These are phyloP conservation scores for Opisthocomus hoazin DNA, from an alignment of 2,113 vertebrate genomes.

Conservation along the genomic window DNA sequence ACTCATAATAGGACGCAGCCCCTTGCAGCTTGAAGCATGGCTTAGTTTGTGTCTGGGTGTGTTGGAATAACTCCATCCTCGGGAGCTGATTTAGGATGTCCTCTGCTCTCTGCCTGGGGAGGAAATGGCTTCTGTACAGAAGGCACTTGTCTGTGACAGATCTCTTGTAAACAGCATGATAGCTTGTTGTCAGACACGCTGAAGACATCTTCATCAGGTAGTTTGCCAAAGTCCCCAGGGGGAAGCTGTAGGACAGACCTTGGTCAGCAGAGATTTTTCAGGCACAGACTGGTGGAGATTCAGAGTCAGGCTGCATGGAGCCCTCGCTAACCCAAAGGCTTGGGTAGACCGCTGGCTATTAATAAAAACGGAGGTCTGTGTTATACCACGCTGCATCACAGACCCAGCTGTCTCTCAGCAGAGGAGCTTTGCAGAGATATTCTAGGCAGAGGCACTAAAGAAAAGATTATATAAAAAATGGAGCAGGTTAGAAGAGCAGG, in stretches of 20 bases:
- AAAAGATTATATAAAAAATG: not conserved
- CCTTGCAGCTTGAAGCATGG: not conserved
- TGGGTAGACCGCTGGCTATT: not conserved
- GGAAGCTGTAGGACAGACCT: not conserved
- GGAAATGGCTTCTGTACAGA: constrained; percentile 11
- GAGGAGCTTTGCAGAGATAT: not conserved
- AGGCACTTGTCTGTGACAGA: constrained; percentile 50
- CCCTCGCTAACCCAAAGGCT: not conserved
- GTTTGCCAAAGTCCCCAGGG: constrained; percentile 3
- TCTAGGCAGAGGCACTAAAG: not conserved
- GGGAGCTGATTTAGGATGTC: not conserved
- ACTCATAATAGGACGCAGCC: not conserved
- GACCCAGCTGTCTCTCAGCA: not conserved
- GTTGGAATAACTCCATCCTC: constrained; percentile 31
- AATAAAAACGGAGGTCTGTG: not conserved
- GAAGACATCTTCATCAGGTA: constrained; percentile 51
- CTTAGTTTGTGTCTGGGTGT: not conserved
- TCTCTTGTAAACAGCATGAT: constrained; percentile 39
- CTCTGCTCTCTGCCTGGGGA: constrained; percentile 35
- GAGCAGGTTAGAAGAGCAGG: not conserved
- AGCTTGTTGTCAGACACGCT: not conserved
- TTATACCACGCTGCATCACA: not conserved
- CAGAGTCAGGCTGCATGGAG: not conserved
- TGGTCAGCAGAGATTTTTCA: constrained; percentile 28
- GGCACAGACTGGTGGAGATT: not conserved